Conservation (phyloP, 2,113 vertebrate species). For the Mystacornis crossleyi region DNA sequence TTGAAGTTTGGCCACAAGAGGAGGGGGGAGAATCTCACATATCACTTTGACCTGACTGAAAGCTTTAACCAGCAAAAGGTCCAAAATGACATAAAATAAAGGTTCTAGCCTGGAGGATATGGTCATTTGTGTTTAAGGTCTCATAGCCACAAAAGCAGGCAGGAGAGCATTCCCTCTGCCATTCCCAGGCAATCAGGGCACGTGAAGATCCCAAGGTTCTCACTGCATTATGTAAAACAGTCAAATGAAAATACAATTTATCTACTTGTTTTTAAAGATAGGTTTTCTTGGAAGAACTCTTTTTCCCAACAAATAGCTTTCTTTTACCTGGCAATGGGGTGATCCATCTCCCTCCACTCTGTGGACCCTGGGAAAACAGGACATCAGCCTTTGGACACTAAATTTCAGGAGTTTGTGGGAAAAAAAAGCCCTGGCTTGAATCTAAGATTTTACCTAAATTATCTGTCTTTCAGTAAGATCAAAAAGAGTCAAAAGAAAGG, state of each 20-base stretch:
- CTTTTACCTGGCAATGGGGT: neutral
- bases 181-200: neutral
- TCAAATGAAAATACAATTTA: neutral
- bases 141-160: neutral
- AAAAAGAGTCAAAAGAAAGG: neutral
- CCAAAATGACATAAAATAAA: neutral
- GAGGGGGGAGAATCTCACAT: neutral
- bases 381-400: neutral
- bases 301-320: neutral
- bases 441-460: neutral
- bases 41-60: neutral
- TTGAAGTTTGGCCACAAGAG: constrained; percentile 19
- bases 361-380: neutral
- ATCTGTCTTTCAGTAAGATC: neutral
- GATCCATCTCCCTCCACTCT: neutral
- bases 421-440: neutral
- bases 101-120: neutral
- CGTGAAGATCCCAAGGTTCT: neutral
- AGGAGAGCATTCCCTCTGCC: neutral
- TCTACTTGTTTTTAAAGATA: neutral
- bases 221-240: neutral
- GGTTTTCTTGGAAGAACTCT: neutral
- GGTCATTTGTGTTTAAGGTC: neutral
- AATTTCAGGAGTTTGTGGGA: neutral
- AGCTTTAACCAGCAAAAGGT: neutral